Base-by-base conservation (phyloP, 2,888 invertebrate species). In the Scaptomyza tumidula region DNA sequence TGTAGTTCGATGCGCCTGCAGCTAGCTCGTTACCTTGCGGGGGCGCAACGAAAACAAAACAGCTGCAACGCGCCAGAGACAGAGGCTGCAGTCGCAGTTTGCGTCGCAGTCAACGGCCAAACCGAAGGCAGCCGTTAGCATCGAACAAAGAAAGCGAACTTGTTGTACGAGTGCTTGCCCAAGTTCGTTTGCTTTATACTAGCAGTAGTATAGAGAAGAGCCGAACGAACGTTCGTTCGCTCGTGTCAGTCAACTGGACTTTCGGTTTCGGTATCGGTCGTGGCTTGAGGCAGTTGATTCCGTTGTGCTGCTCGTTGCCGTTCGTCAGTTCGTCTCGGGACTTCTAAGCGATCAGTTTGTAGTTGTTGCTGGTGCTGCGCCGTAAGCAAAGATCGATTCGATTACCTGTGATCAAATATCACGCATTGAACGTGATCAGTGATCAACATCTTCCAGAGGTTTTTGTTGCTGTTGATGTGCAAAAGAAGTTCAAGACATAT, bases 141-240 rank as follows among this genome's bases (percentile, higher is more conserved):
- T 69, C 77, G 72, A 83, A 86, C 82, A 88, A 83, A 86, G 82
- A 87, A 88, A 88, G 85, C 85, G 76, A 87, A 82, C 80, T 80
- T 75, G 78, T 72, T 85, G 66, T 67, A 56, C 78, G 65, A 56
- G 14, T 35, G 59, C 57, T 14, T 52, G 65, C 54, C 71, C 61
- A 68, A 78, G 58, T 39, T 39, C 39, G 16, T 16, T 14, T 39
- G 63, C 71, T 48, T 60, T 72, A 24, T 24, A 24, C 24, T 24
- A 24, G 4, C 24, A 1, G 5, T 5, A 24, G 39, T 49, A 11
- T 9, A n/a, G 33, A 13, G 24, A 54, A 62, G 56, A 62, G 10
- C 11, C 48, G 53, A 48, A 56, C 29, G 52, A 39, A 39, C 55
- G 55, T 24, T 27, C 55, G 53, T 50, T 31, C 7, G 33, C 11